phyloP scores from a whole-genome alignment of 2,113 vertebrate species.

The Eulemur rufifrons region DNA sequence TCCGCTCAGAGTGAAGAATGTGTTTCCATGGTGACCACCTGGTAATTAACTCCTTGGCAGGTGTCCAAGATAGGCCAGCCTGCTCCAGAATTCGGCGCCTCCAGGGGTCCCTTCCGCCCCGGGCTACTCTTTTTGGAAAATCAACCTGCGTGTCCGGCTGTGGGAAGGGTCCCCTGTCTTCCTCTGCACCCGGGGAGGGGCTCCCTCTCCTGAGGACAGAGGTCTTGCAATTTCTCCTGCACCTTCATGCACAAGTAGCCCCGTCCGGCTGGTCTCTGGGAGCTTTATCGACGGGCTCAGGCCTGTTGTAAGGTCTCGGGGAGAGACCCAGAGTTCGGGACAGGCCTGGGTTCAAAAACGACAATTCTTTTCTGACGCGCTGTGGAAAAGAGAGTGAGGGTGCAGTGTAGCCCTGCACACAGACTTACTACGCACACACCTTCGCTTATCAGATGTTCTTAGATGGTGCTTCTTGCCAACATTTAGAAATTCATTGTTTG shows the following conservation, averaged over 20 bases:
- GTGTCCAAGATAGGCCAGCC: not conserved
- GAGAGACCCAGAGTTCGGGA: not conserved
- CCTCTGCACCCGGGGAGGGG: rapidly evolving
- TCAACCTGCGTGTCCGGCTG: rapidly evolving
- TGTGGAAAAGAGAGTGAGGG: not conserved
- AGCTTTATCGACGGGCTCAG: rapidly evolving
- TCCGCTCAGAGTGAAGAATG: not conserved
- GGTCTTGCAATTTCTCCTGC: not conserved
- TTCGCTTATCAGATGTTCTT: not conserved
- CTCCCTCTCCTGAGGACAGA: rapidly evolving
- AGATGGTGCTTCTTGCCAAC: slow-evolving; percentile 60
- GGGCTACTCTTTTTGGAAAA: not conserved
- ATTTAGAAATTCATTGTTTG: slow-evolving; percentile 70
- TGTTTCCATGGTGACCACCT: slow-evolving; percentile 71
- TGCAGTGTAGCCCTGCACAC: rapidly evolving
- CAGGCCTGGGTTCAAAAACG: rapidly evolving
- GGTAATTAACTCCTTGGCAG: slow-evolving; percentile 36
- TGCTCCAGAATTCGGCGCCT: not conserved
- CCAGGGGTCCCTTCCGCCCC: not conserved
- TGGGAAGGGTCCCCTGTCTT: too few species aligned
- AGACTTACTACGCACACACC: not conserved
- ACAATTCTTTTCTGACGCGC: rapidly evolving
- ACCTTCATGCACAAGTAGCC: rapidly evolving
- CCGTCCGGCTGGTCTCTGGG: rapidly evolving
- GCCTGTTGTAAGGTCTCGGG: not conserved